Evolutionary conservation across 2,888 invertebrate species (phyloP), one percentile per base, ranked within the genome.

Genomic region (Troides oblongomaculatus): DNA sequence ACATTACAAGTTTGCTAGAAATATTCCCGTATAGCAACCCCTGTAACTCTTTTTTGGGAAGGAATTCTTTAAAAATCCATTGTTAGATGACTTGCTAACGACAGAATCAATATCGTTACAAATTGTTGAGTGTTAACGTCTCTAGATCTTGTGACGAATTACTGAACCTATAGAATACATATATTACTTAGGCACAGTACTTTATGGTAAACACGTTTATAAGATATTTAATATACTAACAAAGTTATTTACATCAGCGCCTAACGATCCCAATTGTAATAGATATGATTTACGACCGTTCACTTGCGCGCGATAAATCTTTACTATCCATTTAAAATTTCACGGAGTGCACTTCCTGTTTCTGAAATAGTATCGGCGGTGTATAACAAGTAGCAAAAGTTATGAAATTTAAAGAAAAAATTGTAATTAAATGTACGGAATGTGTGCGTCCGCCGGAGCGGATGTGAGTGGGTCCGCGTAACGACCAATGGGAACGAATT

Each of bases 191-290:
- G 6, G 7, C 53, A 53, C 5, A 6, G n/a, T 53, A 53, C n/a
- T 7, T 18, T 53, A n/a, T n/a, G 4, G 50, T 50, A 17, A 4
- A 50, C 18, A 0, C 50, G 18, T 14, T n/a, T n/a, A n/a, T n/a
- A n/a, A 53, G 4, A 53, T 18, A 53, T n/a, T n/a, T n/a, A n/a
- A n/a, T 53, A 53, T 18, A n/a, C 6, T 53, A 53, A n/a, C 53
- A 53, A 53, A n/a, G 18, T 53, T n/a, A n/a, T 53, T 53, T 53
- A 53, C 39, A 64, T 68, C 60, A 60, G 60, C 59, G 50, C 39
- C 25, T 68, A 68, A 68, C 56, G 64, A 64, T 53, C 39, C n/a
- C 60, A 56, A 64, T 68, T 68, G 68, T 68, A 68, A 68, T 60
- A 64, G 59, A 68, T 64, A 64, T 64, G 68, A 68, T 68, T 68